Base-by-base conservation (phyloP, 2,797 vertebrate genomes). In the Rhinatrema bivittatum region DNA sequence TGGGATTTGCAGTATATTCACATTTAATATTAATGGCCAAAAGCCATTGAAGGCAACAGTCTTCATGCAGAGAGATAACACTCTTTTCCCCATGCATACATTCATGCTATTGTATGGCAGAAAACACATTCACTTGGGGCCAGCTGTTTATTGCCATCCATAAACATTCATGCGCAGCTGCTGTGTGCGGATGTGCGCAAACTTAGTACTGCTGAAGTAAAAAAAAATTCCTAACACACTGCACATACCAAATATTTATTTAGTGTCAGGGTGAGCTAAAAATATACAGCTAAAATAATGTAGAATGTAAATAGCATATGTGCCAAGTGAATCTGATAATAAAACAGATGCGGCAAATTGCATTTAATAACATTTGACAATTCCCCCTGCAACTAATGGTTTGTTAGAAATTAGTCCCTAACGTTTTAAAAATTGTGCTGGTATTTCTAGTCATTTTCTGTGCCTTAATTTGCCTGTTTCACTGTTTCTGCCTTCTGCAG, bases 391-490 rank as follows among this genome's bases (percentile, higher is more conserved):
- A 58, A 49, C 62, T 68, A 70, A 69, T 56, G 63, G 58, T 70
- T 68, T 65, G 60, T 46, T 60, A 68, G 57, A 66, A 71, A 72
- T 72, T 64, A 64, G 48, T 51, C 63, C 48, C 52, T 65, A 58
- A 63, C 55, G 51, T 65, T 67, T 70, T 46, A 60, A 51, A 33
- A 6, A 6, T 45, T 60, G 51, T 68, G 55, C 25, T 70, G 46
- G 49, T 45, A 60, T 48, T 50, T 58, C 39, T 20, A 39, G 39
- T 56, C 21, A 42, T 59, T 67, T 52, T 41, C 54, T 61, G 60
- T 52, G 41, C 39, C 49, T 56, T 56, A 51, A 65, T 65, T 65
- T 59, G 42, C 36, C 36, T 18, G 40, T 47, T 58, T 49, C 40
- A n/a, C n/a, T n/a, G 20, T 34, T 37, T 16, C 19, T 36, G 2